phyloP scores from a whole-genome alignment of 2,113 vertebrate species.

The Cryptotis parvus region DNA sequence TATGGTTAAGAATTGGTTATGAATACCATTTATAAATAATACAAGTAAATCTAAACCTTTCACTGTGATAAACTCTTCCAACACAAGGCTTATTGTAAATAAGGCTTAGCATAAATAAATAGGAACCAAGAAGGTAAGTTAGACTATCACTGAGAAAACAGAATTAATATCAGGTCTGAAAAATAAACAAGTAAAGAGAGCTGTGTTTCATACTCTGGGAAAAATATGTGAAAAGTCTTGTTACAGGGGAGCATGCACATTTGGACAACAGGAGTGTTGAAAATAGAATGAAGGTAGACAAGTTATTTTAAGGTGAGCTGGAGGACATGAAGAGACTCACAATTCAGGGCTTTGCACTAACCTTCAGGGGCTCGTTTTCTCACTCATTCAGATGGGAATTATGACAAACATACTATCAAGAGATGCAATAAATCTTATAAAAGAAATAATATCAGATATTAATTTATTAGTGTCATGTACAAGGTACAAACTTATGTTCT shows the following conservation, averaged over 20 bases:
- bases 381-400: background rate
- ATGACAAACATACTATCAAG: background rate
- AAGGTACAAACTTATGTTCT: background rate
- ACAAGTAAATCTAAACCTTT: background rate
- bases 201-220: background rate
- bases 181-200: background rate
- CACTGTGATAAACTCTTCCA: background rate
- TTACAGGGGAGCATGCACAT: background rate
- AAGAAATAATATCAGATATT: background rate
- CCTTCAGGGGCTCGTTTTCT: background rate
- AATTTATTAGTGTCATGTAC: background rate
- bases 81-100: background rate
- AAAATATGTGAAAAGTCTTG: too few species aligned
- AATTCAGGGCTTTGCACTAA: background rate
- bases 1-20: constrained; percentile 30
- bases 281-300: too few species aligned
- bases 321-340: too few species aligned
- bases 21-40: constrained; percentile 8
- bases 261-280: background rate
- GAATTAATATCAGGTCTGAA: background rate
- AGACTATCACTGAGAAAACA: background rate
- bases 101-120: too few species aligned
- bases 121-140: too few species aligned
- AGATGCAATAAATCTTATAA: background rate
- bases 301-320: background rate